A percentile compares a stretch with the other conserved stretches of the same genome.
Evolutionary conservation across 2,797 vertebrate genomes (phyloP).

Genomic region (Pyrrhura leucotis): DNA sequence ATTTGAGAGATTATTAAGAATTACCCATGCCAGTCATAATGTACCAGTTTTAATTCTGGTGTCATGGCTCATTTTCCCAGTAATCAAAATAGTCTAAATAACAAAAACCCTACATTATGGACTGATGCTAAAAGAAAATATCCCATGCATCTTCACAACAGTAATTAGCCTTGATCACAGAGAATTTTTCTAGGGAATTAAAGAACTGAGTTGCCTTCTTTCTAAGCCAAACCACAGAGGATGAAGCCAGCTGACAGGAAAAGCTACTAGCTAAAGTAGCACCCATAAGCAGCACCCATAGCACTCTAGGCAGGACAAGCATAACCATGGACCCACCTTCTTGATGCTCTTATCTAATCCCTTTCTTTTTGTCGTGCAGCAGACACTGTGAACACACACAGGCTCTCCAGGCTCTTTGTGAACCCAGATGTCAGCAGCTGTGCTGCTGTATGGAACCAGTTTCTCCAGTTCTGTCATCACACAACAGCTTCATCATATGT

Average conservation of each 20-base stretch:
- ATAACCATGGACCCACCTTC: not conserved
- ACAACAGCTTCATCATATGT: not conserved
- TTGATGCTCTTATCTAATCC: not conserved
- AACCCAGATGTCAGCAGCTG: not conserved
- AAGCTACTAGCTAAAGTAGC: not conserved
- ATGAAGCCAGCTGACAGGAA: not conserved
- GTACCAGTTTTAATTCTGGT: not conserved
- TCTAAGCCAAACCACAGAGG: not conserved
- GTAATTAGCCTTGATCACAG: not conserved
- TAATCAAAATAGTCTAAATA: not conserved
- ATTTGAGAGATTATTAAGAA: not conserved
- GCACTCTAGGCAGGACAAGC: not conserved
- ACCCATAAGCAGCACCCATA: not conserved
- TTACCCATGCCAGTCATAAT: not conserved
- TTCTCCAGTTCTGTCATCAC: not conserved
- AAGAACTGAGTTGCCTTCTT: not conserved
- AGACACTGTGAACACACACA: not conserved
- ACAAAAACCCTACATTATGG: not conserved
- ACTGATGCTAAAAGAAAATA: not conserved
- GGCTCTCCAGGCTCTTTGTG: not conserved
- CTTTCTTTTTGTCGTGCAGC: not conserved
- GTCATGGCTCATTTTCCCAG: not conserved
- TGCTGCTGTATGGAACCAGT: not conserved
- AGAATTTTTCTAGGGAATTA: not conserved
- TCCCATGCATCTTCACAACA: fast-evolving